phyloP scores from a whole-genome alignment of 2,113 vertebrate species.

The Aegotheles bennettii region DNA sequence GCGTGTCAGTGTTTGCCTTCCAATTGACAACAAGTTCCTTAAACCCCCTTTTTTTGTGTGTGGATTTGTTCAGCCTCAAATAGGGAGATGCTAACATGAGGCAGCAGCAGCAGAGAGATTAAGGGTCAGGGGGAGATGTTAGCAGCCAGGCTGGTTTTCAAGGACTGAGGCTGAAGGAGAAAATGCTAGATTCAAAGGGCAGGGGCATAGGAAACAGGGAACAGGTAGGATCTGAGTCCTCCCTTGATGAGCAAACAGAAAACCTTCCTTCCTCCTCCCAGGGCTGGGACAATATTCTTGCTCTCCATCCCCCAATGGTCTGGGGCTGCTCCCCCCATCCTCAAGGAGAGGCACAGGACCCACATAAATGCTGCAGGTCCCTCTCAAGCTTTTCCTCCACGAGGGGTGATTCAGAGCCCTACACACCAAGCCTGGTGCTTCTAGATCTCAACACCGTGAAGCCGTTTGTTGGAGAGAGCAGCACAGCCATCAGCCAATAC shows the following conservation, averaged over 20 bases:
- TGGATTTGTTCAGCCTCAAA: constrained; percentile 19
- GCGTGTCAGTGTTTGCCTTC: neutral
- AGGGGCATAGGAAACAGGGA: neutral
- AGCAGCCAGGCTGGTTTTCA: neutral
- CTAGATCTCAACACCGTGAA: neutral
- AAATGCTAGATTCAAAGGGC: neutral
- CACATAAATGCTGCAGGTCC: neutral
- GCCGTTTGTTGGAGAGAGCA: neutral
- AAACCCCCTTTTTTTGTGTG: neutral
- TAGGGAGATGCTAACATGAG: constrained; percentile 11
- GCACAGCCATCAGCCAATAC: neutral
- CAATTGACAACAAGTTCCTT: neutral
- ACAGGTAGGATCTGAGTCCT: neutral
- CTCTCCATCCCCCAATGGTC: neutral
- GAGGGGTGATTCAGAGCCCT: rapidly evolving
- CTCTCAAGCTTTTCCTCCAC: neutral
- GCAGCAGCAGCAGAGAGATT: neutral
- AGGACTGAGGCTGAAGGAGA: neutral
- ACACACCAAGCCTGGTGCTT: neutral
- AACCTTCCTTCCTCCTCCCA: neutral
- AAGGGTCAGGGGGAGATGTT: constrained; percentile 2
- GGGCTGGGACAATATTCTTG: neutral
- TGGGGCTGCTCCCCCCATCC: neutral
- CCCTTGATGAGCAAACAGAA: neutral
- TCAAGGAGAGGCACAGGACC: neutral